A percentile compares a stretch with the other conserved stretches of the same genome.
phyloP scores from a whole-genome alignment of 2,797 vertebrate genomes.

The Chrysolophus pictus region DNA sequence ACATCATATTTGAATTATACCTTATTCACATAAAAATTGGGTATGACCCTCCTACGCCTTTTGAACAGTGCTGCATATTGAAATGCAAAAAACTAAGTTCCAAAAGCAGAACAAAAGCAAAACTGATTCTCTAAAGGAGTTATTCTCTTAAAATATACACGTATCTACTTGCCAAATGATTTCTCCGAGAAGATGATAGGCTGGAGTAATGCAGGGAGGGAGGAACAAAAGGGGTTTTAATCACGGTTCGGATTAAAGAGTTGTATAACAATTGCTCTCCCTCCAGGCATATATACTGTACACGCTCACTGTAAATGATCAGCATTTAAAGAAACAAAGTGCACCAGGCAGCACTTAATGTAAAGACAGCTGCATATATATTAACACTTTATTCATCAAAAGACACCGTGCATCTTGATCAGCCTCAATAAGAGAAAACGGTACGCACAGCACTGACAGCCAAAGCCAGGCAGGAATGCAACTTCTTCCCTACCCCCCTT shows the following conservation, averaged over 20 bases:
- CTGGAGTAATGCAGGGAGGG: conserved; percentile 43
- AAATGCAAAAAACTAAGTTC: conserved; percentile 58
- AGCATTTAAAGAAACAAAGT: conserved; percentile 58
- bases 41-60: conserved; percentile 50
- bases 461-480: neutral
- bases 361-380: conserved; percentile 39
- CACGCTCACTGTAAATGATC: conserved; percentile 47
- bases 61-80: conserved; percentile 9
- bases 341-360: neutral
- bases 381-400: conserved; percentile 47
- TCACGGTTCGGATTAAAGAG: conserved; percentile 60
- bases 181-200: conserved; percentile 68
- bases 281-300: conserved; percentile 65
- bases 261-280: conserved; percentile 67
- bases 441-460: neutral
- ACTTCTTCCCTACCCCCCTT: neutral
- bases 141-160: conserved; percentile 57
- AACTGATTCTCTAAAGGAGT: conserved; percentile 46
- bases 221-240: conserved; percentile 68
- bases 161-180: conserved; percentile 67
- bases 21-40: conserved; percentile 60
- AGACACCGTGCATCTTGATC: neutral
- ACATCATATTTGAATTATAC: conserved; percentile 64
- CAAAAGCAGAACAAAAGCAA: conserved; percentile 64
- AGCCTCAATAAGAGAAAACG: neutral